Evolutionary conservation across 2,113 vertebrate genomes (phyloP), one percentile per base, ranked within the genome.

Genomic region (Plecotus auritus): DNA sequence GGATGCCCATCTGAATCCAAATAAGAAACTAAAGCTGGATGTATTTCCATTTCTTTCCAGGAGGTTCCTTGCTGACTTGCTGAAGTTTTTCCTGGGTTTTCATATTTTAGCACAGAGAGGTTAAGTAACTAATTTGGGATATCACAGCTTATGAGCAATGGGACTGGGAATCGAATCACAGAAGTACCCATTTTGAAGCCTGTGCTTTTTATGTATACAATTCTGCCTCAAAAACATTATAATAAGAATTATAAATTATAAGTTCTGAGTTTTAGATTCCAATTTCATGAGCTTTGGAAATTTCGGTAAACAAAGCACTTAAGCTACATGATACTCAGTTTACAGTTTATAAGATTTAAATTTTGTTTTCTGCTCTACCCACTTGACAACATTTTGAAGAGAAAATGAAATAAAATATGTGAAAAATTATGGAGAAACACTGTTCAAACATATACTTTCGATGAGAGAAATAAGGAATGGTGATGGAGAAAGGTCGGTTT

Each of bases 1-100:
- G 95, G 73, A 93, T 84, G 26, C 45, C 28, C 17, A 73, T 70
- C 85, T 86, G 84, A 86, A 72, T 72, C 80, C 66, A 77, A 80
- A 91, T 94, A 94, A 95, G 91, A 84, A 95, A 89, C 87, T 89
- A 51, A 66, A 88, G 37, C 78, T 84, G 90, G 70, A 45, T 3
- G 0, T 32, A 42, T 70, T 95, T 77, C 56, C 74, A n/a, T 78
- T 95, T 92, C 64, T 96, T 78, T 91, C 37, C 42, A 40, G 83
- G 35, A 73, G n/a, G 6, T 40, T 92, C 85, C 64, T 92, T 67
- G 37, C 45, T 90, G 81, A 90, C 49, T 49, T 86, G 14, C n/a
- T 90, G 74, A 88, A 77, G 45, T 69, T 49, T 95, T 91, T 70
- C 56, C 56, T 85, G 30, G 13, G 22, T 83, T 94, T 96, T 96